These are phyloP conservation scores for Drosophila varians DNA, from an alignment of 1,140 invertebrate species.

Conservation along the genomic window DNA sequence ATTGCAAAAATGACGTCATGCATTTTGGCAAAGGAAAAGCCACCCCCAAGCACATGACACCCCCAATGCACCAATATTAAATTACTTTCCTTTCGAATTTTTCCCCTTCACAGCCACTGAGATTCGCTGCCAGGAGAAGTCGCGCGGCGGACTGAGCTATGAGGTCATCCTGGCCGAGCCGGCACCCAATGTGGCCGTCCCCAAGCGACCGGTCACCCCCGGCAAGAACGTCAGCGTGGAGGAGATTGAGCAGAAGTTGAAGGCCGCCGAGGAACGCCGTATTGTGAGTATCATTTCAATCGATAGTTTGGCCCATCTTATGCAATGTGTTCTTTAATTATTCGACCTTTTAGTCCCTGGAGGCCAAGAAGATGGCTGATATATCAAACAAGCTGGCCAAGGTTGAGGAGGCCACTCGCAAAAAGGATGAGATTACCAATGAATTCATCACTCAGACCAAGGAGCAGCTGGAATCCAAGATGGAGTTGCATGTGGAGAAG, in stretches of 20 bases:
- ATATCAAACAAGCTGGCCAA: constrained; percentile 92
- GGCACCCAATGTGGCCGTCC: constrained; percentile 85
- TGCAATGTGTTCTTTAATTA: not conserved
- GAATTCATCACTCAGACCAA: constrained; percentile 93
- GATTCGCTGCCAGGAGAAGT: constrained; percentile 94
- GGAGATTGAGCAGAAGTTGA: constrained; percentile 95
- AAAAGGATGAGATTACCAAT: constrained; percentile 93
- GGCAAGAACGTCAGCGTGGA: constrained; percentile 88
- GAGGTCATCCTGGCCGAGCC: constrained; percentile 96
- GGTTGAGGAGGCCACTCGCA: constrained; percentile 94
- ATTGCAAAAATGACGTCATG: constrained; percentile 38
- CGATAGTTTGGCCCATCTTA: not conserved
- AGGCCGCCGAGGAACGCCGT: constrained; percentile 95
- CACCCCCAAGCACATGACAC: constrained; percentile 16
- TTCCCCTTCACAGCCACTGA: constrained; percentile 89
- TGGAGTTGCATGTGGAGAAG: constrained; percentile 94
- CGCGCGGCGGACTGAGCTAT: constrained; percentile 94
- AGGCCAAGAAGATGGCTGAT: constrained; percentile 92
- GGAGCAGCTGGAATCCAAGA: constrained; percentile 94
- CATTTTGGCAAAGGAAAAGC: not conserved
- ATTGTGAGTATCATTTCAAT: constrained; percentile 85
- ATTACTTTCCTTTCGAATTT: constrained; percentile 31
- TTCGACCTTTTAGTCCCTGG: constrained; percentile 89
- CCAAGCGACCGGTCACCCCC: constrained; percentile 86
- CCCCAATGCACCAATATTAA: constrained; percentile 56